Evolutionary conservation across 2,113 vertebrate species (phyloP), one percentile per base, ranked within the genome.

Genomic region (Arothron firmamentum): DNA sequence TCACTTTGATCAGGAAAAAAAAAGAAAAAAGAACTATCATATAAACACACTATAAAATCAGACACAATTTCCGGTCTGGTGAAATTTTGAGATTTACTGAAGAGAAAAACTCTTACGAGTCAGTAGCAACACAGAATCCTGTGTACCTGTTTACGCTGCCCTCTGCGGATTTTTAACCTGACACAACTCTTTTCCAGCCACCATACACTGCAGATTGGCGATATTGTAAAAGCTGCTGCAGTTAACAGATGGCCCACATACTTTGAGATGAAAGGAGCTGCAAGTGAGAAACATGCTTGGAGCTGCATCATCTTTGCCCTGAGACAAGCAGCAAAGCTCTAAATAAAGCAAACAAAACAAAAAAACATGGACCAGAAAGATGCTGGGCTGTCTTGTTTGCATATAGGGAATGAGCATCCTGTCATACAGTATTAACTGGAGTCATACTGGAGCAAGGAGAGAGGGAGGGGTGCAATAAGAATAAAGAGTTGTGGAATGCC

Each of bases 341-440:
- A 34, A 34, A 34, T 34, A 9, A 82, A 59, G 38, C 0, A 25
- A 50, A 60, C 58, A 21, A 15, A 21, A 18, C 42, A 62, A 78
- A 62, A 52, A 82, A 72, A 75, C 57, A 56, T 25, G n/a, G 66
- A 66, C 53, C 60, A 59, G 54, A 18, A 62, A 70, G 63, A 64
- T 28, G 18, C 70, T 71, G 63, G 52, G 50, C 48, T 25, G 48
- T 75, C 55, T 72, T 13, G 51, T 53, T 80, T 73, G 77, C 79
- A 83, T 83, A 74, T 65, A 42, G 79, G 50, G 65, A 79, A 81
- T 82, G 65, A 85, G 62, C 62, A 54, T 60, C 56, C 43, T 82
- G 77, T 82, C 75, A 68, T 54, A 70, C 16, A 57, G 58, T 52
- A 80, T 82, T 70, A 79, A 56, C 53, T 67, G 52, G 38, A 77